Evolutionary conservation across 2,888 invertebrate species (phyloP), one percentile per base, ranked within the genome.

Genomic region (Drosophila aldrichi): DNA sequence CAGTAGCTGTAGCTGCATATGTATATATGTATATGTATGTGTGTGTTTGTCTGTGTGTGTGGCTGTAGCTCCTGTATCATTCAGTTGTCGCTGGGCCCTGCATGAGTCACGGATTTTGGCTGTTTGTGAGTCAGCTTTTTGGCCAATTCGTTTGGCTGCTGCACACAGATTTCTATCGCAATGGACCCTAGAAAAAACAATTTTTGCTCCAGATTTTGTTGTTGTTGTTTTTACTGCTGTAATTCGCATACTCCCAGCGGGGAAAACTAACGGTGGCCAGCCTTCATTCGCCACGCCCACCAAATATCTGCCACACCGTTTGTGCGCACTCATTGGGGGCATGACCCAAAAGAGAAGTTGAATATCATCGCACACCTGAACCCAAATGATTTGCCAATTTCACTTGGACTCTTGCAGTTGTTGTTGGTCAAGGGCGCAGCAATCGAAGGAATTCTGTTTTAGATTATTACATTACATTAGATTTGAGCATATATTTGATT

Each of bases 311-410:
- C 29, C 16, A 5, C 25, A n/a, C 48, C n/a, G 18, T 43, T 65
- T 52, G 41, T 52, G 65, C 69, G 32, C 43, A 62, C 55, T 66
- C 66, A 48, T 66, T 40, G 22, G 54, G 32, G 18, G 18, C 54
- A 54, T 40, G 69, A 68, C 40, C 69, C 40, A 20, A 38, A 38
- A 38, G 10, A 14, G 20, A 32, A 52, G 29, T 20, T 12, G 36
- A 68, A 54, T 54, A 46, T 54, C 46, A 68, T 68, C 69, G 34
- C 14, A 46, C 69, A 66, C 10, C 55, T 54, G 55, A 34, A 34
- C 38, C 46, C 46, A 20, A 66, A 69, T 36, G 69, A 68, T 55
- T 46, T 20, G 34, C 67, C 67, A 65, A 52, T 52, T 67, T 65
- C 6, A 9, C 12, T 22, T 16, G 22, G 14, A 36, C 20, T 48